These are phyloP conservation scores for Grammomys dolichurus DNA, from an alignment of 2,113 vertebrate genomes.

Conservation along the genomic window DNA sequence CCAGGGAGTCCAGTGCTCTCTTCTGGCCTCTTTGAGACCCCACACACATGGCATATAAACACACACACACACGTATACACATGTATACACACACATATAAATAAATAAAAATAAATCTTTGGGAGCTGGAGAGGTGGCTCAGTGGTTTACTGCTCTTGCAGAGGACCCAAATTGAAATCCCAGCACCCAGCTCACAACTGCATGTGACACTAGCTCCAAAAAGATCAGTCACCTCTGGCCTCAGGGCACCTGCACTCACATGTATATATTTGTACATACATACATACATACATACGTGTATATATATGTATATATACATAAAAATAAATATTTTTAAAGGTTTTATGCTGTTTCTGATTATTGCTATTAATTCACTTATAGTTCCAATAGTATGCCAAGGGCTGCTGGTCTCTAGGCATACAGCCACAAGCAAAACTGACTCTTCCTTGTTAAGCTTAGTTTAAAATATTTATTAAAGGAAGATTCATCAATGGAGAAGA, in stretches of 20 bases:
- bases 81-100: not conserved
- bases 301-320: too few species aligned
- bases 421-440: not conserved
- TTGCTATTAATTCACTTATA: not conserved
- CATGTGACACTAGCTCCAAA: not conserved
- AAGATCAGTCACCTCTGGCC: not conserved
- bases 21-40: not conserved
- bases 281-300: too few species aligned
- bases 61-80: not conserved
- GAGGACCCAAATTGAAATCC: not conserved
- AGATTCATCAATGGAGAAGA: not conserved
- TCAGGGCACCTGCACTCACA: not conserved
- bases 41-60: not conserved
- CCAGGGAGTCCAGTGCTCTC: not conserved
- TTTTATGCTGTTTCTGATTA: conserved; percentile 8
- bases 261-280: not conserved
- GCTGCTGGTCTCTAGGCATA: not conserved
- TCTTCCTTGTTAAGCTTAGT: not conserved
- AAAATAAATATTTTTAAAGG: not conserved
- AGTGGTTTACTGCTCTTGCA: not conserved
- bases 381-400: not conserved
- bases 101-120: not conserved
- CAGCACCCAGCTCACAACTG: not conserved
- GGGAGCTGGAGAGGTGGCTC: not conserved
- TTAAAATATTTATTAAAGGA: not conserved